phyloP scores from a whole-genome alignment of 2,797 vertebrate genomes.

The Simalia tracyae region DNA sequence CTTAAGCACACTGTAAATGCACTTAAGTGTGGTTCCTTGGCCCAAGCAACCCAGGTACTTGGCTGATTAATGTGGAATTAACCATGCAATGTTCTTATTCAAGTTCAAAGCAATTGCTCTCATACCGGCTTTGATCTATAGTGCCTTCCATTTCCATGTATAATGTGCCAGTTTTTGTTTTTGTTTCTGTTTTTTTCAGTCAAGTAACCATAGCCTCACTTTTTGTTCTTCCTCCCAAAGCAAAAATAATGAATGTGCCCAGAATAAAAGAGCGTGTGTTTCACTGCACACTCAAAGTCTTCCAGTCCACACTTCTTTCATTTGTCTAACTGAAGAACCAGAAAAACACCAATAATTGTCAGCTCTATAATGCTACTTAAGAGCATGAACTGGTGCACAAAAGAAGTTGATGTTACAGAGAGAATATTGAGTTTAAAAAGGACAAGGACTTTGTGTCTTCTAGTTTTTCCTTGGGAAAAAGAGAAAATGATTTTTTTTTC shows the following conservation, averaged over 20 bases:
- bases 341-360: background rate
- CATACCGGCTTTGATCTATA: slow-evolving; percentile 53
- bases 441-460: slow-evolving; percentile 23
- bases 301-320: slow-evolving; percentile 67
- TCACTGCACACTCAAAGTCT: slow-evolving; percentile 63
- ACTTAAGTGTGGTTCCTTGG: background rate
- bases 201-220: slow-evolving; percentile 51
- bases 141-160: slow-evolving; percentile 58
- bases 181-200: slow-evolving; percentile 43
- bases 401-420: background rate
- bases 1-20: background rate
- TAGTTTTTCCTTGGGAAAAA: slow-evolving; percentile 2
- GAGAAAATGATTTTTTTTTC: slow-evolving; percentile 38
- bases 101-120: slow-evolving; percentile 41
- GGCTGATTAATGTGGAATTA: slow-evolving; percentile 2
- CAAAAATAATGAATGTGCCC: slow-evolving; percentile 72
- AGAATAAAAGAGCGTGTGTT: slow-evolving; percentile 68
- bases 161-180: slow-evolving; percentile 40
- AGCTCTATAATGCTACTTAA: background rate
- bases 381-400: background rate
- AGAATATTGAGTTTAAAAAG: background rate
- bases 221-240: slow-evolving; percentile 73
- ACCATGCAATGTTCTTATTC: slow-evolving; percentile 48
- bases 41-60: background rate
- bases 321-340: slow-evolving; percentile 72